Evolutionary conservation across 2,888 invertebrate species (phyloP).

Genomic region (Gymnocheta viridis): DNA sequence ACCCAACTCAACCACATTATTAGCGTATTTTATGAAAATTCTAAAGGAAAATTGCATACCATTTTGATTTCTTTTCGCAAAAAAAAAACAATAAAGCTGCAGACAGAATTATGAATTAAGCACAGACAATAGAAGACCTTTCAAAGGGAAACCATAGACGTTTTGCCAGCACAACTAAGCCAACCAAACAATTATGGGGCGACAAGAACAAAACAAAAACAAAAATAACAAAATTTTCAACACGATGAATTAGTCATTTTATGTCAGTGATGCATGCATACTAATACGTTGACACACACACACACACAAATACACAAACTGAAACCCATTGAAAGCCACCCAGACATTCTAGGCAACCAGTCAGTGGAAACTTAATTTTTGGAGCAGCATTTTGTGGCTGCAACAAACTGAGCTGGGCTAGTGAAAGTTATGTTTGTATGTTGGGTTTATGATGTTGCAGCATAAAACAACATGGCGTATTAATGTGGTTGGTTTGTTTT

Average conservation of each 20-base stretch:
- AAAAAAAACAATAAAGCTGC: neutral
- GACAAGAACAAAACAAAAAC: constrained; percentile 52
- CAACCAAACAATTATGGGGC: constrained; percentile 60
- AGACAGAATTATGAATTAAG: constrained; percentile 54
- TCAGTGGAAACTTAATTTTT: constrained; percentile 59
- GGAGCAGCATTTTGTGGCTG: constrained; percentile 16
- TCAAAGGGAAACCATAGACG: constrained; percentile 43
- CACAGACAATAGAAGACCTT: constrained; percentile 63
- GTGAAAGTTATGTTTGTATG: constrained; percentile 43
- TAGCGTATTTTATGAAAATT: constrained; percentile 77
- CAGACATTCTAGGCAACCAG: constrained; percentile 46
- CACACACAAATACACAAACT: constrained; percentile 20
- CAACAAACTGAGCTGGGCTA: constrained; percentile 24
- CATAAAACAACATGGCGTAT: constrained; percentile 65
- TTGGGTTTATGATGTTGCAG: constrained; percentile 43
- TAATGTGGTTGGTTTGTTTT: constrained; percentile 50
- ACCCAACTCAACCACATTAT: constrained; percentile 76
- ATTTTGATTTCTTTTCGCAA: constrained; percentile 13
- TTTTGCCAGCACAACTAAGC: constrained; percentile 42
- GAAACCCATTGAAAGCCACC: constrained; percentile 14
- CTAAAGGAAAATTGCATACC: constrained; percentile 49
- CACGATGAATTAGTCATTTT: constrained; percentile 79
- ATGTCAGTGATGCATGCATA: constrained; percentile 78
- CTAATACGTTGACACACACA: constrained; percentile 66
- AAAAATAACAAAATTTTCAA: constrained; percentile 44